These are phyloP conservation scores for Leptodactylus fuscus DNA, from an alignment of 2,113 vertebrate species.

Conservation along the genomic window DNA sequence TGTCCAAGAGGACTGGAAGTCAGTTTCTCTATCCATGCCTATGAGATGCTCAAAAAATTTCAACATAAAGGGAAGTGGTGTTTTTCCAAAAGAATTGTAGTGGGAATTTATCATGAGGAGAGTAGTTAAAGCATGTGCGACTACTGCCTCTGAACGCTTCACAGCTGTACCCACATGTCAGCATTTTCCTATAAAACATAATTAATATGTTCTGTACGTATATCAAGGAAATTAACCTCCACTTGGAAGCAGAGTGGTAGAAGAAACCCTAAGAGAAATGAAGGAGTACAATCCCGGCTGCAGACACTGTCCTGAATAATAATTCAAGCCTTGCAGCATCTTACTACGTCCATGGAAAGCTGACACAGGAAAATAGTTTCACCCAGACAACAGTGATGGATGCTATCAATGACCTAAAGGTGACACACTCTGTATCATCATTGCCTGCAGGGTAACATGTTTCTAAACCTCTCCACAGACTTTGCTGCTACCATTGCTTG, in stretches of 20 bases:
- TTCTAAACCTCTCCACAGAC: conserved; percentile 24
- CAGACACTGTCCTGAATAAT: conserved; percentile 31
- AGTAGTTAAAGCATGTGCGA: no score
- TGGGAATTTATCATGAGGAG: no score
- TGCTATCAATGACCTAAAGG: conserved; percentile 54
- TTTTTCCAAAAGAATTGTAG: no score
- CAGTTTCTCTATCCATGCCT: no score
- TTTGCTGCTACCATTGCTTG: conserved; percentile 10
- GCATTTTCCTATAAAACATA: no score
- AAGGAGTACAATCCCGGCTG: neutral
- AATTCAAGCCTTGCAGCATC: conserved; percentile 21
- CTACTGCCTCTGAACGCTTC: no score
- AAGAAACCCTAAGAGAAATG: neutral
- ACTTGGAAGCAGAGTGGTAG: neutral
- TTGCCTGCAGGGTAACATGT: conserved; percentile 40
- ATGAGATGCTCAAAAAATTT: no score
- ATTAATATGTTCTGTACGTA: no score
- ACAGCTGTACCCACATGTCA: no score
- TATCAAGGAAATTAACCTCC: neutral
- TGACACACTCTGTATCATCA: conserved; percentile 56
- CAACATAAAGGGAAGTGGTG: no score
- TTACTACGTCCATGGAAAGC: conserved; percentile 4
- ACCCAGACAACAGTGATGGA: conserved; percentile 55
- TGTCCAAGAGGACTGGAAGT: no score
- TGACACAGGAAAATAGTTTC: conserved; percentile 45